A percentile compares a stretch with the other conserved stretches of the same genome.
phyloP scores from a whole-genome alignment of 53 echinoderm and acorn worm genomes.

The Hippasteria phrygiana region DNA sequence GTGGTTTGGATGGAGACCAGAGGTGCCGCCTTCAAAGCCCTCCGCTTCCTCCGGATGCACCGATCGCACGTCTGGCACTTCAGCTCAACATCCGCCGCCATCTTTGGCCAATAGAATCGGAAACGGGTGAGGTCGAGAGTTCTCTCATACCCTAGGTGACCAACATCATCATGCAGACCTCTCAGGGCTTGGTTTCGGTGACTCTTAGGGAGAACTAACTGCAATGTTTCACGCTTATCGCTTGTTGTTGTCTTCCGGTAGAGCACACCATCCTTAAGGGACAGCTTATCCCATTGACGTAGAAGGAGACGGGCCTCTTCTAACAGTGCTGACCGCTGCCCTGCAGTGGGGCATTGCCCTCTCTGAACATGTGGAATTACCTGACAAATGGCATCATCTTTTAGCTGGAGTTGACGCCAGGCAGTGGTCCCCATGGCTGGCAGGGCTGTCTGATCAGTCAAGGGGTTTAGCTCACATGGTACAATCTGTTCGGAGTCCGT shows the following conservation, averaged over 20 bases:
- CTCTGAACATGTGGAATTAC: background rate
- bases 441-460: too few species aligned
- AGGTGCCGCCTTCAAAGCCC: conserved; percentile 36
- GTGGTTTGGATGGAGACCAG: conserved; percentile 36
- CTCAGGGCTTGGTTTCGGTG: conserved; percentile 40
- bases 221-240: background rate
- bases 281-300: conserved; percentile 10
- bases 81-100: conserved; percentile 50
- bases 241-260: background rate
- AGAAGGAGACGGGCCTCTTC: conserved; percentile 14
- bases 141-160: conserved; percentile 71
- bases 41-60: conserved; percentile 43
- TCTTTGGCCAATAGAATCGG: conserved; percentile 74
- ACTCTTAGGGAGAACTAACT: conserved; percentile 40
- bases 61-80: conserved; percentile 65
- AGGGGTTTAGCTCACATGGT: conserved; percentile 17
- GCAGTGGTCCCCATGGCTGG: background rate
- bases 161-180: conserved; percentile 70
- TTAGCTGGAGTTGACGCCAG: too few species aligned
- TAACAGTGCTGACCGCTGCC: too few species aligned
- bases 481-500: conserved; percentile 26
- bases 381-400: background rate
- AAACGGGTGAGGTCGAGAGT: conserved; percentile 67
- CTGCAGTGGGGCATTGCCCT: background rate
- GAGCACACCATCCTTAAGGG: background rate